Evolutionary conservation across 1,140 invertebrate genomes (phyloP).

Genomic region (Chrysomallon squamiferum): DNA sequence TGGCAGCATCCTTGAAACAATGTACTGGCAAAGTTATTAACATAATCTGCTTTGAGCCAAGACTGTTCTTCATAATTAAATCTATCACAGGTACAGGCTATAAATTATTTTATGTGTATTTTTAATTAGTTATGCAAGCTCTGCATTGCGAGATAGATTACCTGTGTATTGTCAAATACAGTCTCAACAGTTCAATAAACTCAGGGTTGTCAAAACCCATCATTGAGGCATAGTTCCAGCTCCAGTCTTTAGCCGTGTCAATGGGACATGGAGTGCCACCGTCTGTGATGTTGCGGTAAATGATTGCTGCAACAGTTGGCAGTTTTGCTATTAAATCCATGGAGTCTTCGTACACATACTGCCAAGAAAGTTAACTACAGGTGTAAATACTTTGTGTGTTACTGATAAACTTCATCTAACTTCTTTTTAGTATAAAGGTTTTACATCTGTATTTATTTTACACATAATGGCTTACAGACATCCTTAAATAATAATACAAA

Average conservation of each 20-base stretch:
- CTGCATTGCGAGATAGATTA: constrained; percentile 50
- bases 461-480: too few relatives aligned
- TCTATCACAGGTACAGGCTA: too few relatives aligned
- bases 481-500: too few relatives aligned
- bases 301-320: constrained; percentile 92
- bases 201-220: constrained; percentile 86
- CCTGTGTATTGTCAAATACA: constrained; percentile 94
- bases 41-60: too few relatives aligned
- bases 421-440: neutral
- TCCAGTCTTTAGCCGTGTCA: constrained; percentile 91
- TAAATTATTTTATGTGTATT: too few relatives aligned
- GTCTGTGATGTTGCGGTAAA: constrained; percentile 88
- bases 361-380: constrained; percentile 31
- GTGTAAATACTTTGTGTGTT: neutral
- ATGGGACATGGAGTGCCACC: constrained; percentile 88
- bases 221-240: constrained; percentile 91
- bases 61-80: too few relatives aligned
- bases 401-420: neutral
- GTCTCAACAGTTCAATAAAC: constrained; percentile 91
- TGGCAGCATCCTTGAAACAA: too few relatives aligned
- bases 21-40: too few relatives aligned
- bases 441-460: too few relatives aligned
- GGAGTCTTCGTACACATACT: constrained; percentile 87
- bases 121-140: too few relatives aligned
- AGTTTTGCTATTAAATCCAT: constrained; percentile 97